phyloP scores from a whole-genome alignment of 2,888 invertebrate species.

The Meteorus colon region DNA sequence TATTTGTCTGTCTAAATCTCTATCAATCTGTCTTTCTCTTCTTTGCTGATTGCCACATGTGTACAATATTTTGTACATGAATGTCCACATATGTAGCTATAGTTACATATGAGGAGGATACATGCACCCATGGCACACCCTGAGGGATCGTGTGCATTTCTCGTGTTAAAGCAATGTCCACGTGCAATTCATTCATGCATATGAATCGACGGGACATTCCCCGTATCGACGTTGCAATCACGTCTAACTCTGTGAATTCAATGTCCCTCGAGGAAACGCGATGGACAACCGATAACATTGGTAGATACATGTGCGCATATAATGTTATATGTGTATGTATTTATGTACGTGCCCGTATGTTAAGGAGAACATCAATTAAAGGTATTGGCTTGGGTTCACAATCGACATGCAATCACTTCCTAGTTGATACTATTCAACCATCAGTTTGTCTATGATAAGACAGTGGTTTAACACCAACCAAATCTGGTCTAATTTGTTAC shows the following conservation, averaged over 20 bases:
- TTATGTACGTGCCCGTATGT: neutral
- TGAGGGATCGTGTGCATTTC: neutral
- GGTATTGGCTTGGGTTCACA: neutral
- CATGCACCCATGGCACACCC: neutral
- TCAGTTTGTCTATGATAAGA: neutral
- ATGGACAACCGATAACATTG: conserved; percentile 11
- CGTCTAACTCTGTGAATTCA: neutral
- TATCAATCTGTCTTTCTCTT: neutral
- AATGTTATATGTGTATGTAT: neutral
- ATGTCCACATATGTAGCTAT: neutral
- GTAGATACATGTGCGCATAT: neutral
- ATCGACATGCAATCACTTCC: neutral
- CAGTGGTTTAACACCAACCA: neutral
- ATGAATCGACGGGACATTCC: neutral
- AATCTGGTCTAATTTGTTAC: neutral
- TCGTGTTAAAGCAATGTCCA: neutral
- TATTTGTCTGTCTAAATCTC: neutral
- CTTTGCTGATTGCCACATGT: neutral
- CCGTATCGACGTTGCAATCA: neutral
- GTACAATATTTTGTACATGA: neutral
- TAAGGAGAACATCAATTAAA: neutral
- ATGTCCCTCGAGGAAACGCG: neutral
- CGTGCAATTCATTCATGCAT: conserved; percentile 4
- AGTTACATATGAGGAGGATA: neutral
- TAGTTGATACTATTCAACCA: neutral